A percentile compares a stretch with the other conserved stretches of the same genome.
Evolutionary conservation across 2,797 vertebrate genomes (phyloP).

Genomic region (Coendou prehensilis): DNA sequence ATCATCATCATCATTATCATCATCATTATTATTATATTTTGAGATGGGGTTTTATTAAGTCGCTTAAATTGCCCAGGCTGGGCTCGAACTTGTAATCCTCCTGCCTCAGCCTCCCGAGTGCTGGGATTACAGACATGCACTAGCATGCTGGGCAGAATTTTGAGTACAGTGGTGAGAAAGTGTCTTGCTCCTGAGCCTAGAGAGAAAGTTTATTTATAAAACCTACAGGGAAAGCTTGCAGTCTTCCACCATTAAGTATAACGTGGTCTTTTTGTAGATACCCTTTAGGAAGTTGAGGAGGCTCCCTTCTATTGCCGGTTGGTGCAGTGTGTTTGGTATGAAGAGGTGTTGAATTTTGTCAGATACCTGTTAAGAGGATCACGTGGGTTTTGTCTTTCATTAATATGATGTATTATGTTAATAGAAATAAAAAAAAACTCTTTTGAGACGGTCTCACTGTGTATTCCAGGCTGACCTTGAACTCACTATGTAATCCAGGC

Average conservation of each 20-base stretch:
- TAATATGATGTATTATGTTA: background rate
- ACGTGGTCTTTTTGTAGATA: background rate
- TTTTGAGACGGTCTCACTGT: background rate
- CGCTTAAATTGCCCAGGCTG: background rate
- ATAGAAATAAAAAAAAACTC: background rate
- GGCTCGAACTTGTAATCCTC: background rate
- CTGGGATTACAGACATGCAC: background rate
- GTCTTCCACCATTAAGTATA: background rate
- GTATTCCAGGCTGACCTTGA: background rate
- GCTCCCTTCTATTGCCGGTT: background rate
- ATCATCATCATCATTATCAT: too few relatives aligned
- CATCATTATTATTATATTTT: background rate
- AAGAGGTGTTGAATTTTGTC: constrained; percentile 2
- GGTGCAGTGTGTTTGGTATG: background rate
- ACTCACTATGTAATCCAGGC: background rate
- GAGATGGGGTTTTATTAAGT: background rate
- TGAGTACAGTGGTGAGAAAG: background rate
- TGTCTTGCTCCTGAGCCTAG: background rate
- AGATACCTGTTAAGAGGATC: background rate
- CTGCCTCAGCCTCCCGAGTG: background rate
- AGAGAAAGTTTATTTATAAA: background rate
- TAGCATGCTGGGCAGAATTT: background rate
- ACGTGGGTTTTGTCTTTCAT: background rate
- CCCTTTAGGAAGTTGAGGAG: background rate
- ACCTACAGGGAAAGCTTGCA: background rate